Base-by-base conservation (phyloP, 2,888 invertebrate genomes). In the Diplolepis rosae region DNA sequence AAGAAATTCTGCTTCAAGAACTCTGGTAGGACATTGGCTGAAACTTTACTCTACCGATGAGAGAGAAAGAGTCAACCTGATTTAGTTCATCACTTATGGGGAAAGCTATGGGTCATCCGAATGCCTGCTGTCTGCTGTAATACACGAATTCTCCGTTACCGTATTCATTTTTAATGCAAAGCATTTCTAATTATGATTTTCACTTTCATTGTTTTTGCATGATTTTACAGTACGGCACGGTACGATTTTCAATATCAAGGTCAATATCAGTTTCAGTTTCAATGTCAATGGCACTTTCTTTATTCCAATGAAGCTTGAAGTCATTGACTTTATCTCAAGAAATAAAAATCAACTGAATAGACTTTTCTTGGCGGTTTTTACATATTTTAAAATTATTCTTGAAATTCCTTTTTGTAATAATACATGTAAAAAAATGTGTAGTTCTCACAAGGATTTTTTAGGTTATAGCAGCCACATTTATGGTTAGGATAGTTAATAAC, bases 41-140 rank as follows among this genome's bases (percentile, higher is more conserved):
- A 79, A 81, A 81, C 77, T 79, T 80, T 79, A 80, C 85, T 84
- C 81, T 82, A 82, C 83, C 78, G 79, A 84, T 76, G 79, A 79
- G 80, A 80, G 82, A 85, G 83, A 85, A 85, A 85, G 84, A 85
- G 81, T 80, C 79, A 84, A 84, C 85, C 83, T 83, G 82, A 82
- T 84, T 84, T 83, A 80, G 76, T 81, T 84, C 84, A 83, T 84
- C 80, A 80, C 79, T 82, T 79, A 79, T 77, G 77, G 84, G 81
- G 82, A 81, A 81, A 83, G 83, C 82, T 84, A 80, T 79, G 77
- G 79, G 76, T 77, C 80, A 77, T 70, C 68, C 35, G 39, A 61
- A 22, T 56, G 35, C 35, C 22, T 56, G 15, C 32, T 35, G 61
- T 35, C 15, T 15, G 11, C 61, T 61, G 39, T 15, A 61, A 42